These are phyloP conservation scores for Micromys minutus DNA, from an alignment of 2,113 vertebrate species.

Conservation along the genomic window DNA sequence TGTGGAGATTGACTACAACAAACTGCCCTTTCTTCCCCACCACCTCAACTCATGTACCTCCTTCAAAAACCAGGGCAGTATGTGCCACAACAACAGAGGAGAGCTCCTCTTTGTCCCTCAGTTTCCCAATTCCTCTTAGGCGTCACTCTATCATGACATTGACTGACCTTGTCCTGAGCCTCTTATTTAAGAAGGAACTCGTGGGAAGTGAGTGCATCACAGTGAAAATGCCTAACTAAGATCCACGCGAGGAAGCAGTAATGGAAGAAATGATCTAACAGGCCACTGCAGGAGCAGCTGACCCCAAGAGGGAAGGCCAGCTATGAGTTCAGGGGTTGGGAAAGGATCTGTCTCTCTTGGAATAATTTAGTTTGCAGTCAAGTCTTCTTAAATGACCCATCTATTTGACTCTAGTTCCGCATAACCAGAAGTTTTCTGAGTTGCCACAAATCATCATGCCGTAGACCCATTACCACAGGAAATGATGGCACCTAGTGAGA, in stretches of 20 bases:
- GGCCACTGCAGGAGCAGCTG: background rate
- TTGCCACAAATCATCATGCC: background rate
- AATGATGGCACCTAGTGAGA: background rate
- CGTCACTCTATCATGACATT: background rate
- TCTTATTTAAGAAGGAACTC: background rate
- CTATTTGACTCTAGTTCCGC: background rate
- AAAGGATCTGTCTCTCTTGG: background rate
- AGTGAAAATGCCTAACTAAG: background rate
- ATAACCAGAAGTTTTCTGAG: background rate
- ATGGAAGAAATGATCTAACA: no score
- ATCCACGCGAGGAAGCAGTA: fast-evolving
- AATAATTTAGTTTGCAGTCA: background rate
- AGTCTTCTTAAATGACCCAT: background rate
- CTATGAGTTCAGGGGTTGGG: background rate
- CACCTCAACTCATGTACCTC: background rate
- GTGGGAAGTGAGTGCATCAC: fast-evolving
- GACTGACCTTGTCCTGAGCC: fast-evolving
- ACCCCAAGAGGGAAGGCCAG: background rate
- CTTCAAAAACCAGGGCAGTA: background rate
- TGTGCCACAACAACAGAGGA: background rate
- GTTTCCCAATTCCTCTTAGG: no score
- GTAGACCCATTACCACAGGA: background rate
- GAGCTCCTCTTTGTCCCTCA: background rate
- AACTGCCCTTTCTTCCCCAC: background rate
- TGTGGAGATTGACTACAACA: no score